Conservation (phyloP, 1,140 invertebrate species). For the Solenopsis invicta region DNA sequence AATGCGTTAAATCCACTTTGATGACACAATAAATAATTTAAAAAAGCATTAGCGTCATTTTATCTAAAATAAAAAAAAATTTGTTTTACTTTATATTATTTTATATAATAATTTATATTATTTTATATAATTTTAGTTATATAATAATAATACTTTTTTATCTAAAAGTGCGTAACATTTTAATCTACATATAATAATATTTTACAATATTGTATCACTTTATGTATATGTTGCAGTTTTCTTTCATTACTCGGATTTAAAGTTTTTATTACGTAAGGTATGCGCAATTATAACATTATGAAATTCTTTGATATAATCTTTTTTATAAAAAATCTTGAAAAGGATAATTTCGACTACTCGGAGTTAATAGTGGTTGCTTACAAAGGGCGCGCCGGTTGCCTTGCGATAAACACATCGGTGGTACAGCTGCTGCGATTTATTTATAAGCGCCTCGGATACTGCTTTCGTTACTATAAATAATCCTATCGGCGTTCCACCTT, state of each 20-base stretch:
- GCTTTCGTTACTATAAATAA: slow-evolving; percentile 64
- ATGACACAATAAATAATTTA: neutral
- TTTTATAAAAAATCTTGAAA: slow-evolving; percentile 27
- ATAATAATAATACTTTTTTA: neutral
- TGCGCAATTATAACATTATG: neutral
- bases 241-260: neutral
- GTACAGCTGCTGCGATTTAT: slow-evolving; percentile 64
- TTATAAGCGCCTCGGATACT: slow-evolving; percentile 58
- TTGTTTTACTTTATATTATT: neutral
- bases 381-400: slow-evolving; percentile 52
- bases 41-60: neutral
- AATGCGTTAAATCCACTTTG: neutral
- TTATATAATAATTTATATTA: neutral
- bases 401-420: slow-evolving; percentile 59
- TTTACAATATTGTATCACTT: neutral
- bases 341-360: slow-evolving; percentile 30
- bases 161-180: neutral
- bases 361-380: slow-evolving; percentile 49
- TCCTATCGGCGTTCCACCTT: slow-evolving; percentile 54
- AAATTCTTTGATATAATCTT: slow-evolving; percentile 29
- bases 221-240: neutral
- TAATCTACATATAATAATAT: neutral
- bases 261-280: slow-evolving; percentile 3
- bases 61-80: neutral
- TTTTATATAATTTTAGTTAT: neutral